These are phyloP conservation scores for Gymnorhina tibicen DNA, from an alignment of 2,113 vertebrate species.

Conservation along the genomic window DNA sequence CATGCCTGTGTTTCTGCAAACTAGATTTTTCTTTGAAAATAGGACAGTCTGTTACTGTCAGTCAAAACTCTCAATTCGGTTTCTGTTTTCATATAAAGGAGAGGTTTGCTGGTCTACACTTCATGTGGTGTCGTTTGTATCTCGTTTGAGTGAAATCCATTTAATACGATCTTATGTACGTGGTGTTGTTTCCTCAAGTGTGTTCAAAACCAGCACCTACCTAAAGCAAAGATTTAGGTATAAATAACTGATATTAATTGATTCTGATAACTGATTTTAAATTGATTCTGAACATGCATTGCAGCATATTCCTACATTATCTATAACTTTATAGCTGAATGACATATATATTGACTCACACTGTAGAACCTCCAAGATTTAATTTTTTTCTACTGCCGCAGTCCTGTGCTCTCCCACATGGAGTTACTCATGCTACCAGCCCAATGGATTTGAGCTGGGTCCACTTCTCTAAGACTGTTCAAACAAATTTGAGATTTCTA, in stretches of 20 bases:
- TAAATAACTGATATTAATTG: too few relatives aligned
- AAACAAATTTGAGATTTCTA: neutral
- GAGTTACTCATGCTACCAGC: neutral
- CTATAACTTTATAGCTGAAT: neutral
- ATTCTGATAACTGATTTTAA: neutral
- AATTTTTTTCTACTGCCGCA: neutral
- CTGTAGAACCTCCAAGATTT: neutral
- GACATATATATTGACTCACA: neutral
- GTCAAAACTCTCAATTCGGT: conserved; percentile 17
- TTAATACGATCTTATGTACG: fast-evolving
- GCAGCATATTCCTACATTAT: neutral
- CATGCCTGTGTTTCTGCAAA: conserved; percentile 1
- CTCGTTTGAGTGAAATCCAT: neutral
- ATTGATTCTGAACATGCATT: neutral
- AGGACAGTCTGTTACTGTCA: conserved; percentile 30
- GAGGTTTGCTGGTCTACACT: neutral
- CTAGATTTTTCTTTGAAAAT: conserved; percentile 23
- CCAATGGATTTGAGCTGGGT: neutral
- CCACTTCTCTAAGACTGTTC: neutral
- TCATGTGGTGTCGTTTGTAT: neutral
- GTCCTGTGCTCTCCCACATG: fast-evolving
- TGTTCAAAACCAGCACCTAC: neutral
- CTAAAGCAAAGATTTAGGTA: neutral
- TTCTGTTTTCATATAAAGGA: conserved; percentile 39
- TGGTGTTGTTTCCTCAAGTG: neutral